phyloP scores from a whole-genome alignment of 1,140 invertebrate species.

The Cotesia chilonis region DNA sequence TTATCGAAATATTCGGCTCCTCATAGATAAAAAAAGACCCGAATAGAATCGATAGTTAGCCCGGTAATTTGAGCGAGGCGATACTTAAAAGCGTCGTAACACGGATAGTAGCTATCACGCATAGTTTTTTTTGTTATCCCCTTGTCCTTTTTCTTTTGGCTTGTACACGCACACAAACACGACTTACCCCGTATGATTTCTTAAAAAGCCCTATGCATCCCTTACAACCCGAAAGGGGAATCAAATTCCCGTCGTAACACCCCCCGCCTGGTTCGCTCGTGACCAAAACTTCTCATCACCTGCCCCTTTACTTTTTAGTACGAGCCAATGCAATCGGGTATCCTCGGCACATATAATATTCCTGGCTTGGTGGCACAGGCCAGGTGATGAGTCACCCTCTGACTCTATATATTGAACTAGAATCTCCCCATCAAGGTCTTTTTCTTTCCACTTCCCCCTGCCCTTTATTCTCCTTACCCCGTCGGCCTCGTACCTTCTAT shows the following conservation, averaged over 20 bases:
- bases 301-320: conserved; percentile 46
- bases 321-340: conserved; percentile 32
- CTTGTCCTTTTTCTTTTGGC: neutral
- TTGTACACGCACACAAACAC: neutral
- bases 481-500: neutral
- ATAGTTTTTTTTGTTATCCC: neutral
- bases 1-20: neutral
- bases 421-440: conserved; percentile 35
- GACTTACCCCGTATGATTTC: no score
- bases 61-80: conserved; percentile 56
- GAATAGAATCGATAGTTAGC: conserved; percentile 36
- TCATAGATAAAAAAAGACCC: conserved; percentile 19
- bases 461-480: neutral
- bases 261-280: conserved; percentile 28
- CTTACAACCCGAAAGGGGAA: conserved; percentile 33
- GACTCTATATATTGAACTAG: conserved; percentile 5
- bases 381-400: conserved; percentile 64
- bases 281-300: conserved; percentile 51
- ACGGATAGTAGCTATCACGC: conserved; percentile 12
- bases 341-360: conserved; percentile 17
- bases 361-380: conserved; percentile 45
- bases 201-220: conserved; percentile 12
- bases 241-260: conserved; percentile 27
- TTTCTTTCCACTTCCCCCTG: conserved; percentile 20
- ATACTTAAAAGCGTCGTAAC: conserved; percentile 43